phyloP scores from a whole-genome alignment of 2,113 vertebrate species.

The Passer montanus region DNA sequence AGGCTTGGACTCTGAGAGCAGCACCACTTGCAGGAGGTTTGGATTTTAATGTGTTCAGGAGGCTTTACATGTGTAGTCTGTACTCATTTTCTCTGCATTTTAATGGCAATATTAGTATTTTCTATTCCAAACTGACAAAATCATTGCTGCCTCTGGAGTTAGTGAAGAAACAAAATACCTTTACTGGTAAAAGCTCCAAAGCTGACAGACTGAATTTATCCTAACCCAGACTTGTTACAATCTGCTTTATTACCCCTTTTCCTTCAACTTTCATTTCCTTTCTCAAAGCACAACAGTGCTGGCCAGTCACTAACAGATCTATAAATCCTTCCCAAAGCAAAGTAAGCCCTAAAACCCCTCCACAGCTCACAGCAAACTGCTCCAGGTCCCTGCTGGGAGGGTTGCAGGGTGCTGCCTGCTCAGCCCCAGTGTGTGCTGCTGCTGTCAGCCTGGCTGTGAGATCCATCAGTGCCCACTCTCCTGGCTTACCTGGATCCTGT shows the following conservation, averaged over 20 bases:
- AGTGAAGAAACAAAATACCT: not conserved
- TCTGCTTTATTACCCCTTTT: constrained; percentile 1
- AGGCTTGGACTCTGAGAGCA: not conserved
- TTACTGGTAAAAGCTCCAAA: not conserved
- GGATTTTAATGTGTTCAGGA: not conserved
- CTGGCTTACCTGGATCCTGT: accelerated
- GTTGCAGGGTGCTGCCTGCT: not conserved
- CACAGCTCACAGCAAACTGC: not conserved
- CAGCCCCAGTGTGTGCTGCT: not conserved
- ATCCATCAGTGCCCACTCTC: not conserved
- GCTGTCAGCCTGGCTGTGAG: not conserved
- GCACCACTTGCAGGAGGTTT: not conserved
- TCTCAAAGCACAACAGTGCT: not conserved
- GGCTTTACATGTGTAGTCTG: not conserved
- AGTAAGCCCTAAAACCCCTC: not conserved
- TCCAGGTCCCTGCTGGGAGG: not conserved
- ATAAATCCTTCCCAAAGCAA: not conserved
- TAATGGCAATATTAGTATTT: not conserved
- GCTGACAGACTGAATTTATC: not conserved
- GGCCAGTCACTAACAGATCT: not conserved
- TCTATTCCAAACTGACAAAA: not conserved
- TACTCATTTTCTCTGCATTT: not conserved
- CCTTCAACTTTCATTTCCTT: constrained; percentile 10
- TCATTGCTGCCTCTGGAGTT: not conserved
- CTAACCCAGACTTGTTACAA: not conserved